Evolutionary conservation across 1,140 invertebrate species (phyloP).

Genomic region (Ectropis grisescens): DNA sequence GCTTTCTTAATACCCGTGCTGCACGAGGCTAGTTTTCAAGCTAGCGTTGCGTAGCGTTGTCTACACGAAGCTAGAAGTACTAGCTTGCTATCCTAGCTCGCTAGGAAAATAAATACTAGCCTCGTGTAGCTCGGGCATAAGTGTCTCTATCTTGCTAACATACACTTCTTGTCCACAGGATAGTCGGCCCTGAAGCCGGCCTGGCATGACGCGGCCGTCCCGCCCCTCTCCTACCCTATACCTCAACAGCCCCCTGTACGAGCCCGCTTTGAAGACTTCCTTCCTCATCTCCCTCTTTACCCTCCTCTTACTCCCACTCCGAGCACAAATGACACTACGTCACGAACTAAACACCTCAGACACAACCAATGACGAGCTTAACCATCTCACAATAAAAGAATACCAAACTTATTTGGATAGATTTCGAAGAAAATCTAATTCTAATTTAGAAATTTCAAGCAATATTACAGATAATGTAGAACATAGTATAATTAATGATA

Average conservation of each 20-base stretch:
- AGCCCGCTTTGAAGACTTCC: conserved; percentile 23
- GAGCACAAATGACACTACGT: too few species aligned
- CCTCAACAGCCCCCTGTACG: conserved; percentile 39
- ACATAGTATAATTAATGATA: conserved; percentile 1
- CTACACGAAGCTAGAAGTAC: too few species aligned
- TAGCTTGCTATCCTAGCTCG: too few species aligned
- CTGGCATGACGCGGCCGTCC: conserved; percentile 48
- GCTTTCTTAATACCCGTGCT: too few species aligned
- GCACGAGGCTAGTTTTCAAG: too few species aligned
- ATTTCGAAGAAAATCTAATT: conserved; percentile 34
- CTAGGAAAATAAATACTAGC: too few species aligned
- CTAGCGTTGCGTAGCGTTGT: too few species aligned
- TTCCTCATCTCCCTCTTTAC: conserved; percentile 25
- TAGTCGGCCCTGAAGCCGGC: conserved; percentile 46
- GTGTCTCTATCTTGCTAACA: too few species aligned
- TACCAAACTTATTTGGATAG: conserved; percentile 35
- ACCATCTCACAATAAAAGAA: conserved; percentile 14
- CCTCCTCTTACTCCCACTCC: conserved; percentile 25
- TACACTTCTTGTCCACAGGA: conserved; percentile 16
- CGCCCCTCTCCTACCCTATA: conserved; percentile 20
- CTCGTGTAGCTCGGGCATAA: too few species aligned
- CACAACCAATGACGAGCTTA: conserved; percentile 11
- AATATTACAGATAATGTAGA: neutral
- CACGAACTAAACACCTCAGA: conserved; percentile 25
- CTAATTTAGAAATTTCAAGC: too few species aligned